Evolutionary conservation across 2,888 invertebrate species (phyloP).

Genomic region (Meteorus cinctellus): DNA sequence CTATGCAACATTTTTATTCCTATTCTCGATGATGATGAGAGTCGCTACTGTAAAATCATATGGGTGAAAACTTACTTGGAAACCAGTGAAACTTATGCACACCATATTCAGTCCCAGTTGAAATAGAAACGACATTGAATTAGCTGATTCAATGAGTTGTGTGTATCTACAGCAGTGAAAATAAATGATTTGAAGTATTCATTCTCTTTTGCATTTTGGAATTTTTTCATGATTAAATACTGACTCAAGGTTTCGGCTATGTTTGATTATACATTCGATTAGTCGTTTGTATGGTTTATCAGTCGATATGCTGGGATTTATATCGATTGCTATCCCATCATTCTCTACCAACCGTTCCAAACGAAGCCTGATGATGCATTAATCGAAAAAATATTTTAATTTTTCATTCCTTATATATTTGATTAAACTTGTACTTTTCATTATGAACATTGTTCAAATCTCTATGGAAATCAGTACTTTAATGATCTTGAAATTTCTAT

Average conservation of each 20-base stretch:
- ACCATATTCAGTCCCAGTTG: conserved; percentile 59
- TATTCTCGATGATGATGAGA: not conserved
- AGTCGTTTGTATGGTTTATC: conserved; percentile 51
- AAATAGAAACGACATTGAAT: conserved; percentile 55
- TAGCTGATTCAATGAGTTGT: conserved; percentile 52
- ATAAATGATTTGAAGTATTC: not conserved
- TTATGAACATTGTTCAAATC: no score
- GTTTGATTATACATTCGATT: conserved; percentile 53
- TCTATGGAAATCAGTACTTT: no score
- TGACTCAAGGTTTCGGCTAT: conserved; percentile 47
- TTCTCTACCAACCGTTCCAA: conserved; percentile 52
- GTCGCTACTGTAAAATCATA: not conserved
- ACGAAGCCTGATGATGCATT: conserved; percentile 50
- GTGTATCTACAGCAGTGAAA: conserved; percentile 53
- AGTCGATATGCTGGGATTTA: conserved; percentile 43
- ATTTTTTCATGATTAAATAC: conserved; percentile 27
- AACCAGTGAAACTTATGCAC: conserved; percentile 59
- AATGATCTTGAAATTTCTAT: no score
- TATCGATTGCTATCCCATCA: conserved; percentile 46
- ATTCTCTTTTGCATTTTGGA: not conserved
- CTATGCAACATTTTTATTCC: not conserved
- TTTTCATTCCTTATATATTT: not conserved
- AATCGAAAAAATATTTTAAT: no score
- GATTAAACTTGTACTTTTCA: not conserved
- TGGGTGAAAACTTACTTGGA: conserved; percentile 54